Conservation (phyloP, 2,797 vertebrate genomes). For the Molossus alvarezi region DNA sequence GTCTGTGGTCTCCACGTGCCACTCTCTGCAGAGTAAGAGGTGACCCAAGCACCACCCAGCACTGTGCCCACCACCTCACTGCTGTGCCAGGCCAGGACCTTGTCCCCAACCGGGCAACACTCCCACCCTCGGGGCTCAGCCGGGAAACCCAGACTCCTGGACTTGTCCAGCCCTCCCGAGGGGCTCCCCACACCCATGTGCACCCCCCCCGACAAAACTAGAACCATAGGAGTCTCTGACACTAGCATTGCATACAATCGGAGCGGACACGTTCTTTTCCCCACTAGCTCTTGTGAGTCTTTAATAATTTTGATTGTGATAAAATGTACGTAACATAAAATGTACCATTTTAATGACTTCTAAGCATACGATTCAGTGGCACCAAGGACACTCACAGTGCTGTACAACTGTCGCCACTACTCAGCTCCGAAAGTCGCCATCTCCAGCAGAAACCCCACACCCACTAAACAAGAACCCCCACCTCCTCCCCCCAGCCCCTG, state of each 20-base stretch:
- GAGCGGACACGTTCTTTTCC: neutral
- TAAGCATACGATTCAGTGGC: neutral
- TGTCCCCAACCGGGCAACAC: neutral
- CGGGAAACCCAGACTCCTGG: neutral
- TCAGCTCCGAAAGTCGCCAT: neutral
- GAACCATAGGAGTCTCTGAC: neutral
- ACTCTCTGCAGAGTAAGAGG: neutral
- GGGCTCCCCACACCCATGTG: neutral
- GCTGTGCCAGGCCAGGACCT: neutral
- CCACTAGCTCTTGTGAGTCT: neutral
- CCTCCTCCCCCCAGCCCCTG: neutral
- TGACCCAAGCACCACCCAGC: neutral
- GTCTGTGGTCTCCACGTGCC: fast-evolving
- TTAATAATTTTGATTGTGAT: neutral
- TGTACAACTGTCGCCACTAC: neutral
- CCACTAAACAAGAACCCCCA: neutral
- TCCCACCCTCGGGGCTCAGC: neutral
- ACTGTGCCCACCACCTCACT: neutral
- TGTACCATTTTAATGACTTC: neutral
- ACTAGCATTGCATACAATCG: neutral
- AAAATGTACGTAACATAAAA: neutral
- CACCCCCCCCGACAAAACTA: neutral
- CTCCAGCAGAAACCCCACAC: neutral
- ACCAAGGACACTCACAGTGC: neutral
- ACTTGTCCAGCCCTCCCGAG: neutral